phyloP scores from a whole-genome alignment of 2,797 vertebrate genomes.

The Heteromormyrus szaboi region DNA sequence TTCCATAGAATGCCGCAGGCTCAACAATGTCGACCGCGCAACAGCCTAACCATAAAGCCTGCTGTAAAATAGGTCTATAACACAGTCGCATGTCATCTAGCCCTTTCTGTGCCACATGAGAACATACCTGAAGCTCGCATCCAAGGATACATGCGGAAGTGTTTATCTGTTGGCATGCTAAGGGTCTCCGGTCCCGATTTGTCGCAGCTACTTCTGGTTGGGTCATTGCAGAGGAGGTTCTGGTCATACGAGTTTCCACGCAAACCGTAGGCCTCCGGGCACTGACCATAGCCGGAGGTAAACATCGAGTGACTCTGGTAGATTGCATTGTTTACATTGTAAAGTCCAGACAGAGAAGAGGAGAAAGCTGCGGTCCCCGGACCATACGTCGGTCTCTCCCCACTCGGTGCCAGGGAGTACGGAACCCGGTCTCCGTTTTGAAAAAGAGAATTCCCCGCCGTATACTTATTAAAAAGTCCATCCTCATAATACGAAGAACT shows the following conservation, averaged over 20 bases:
- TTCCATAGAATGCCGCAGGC: slow-evolving; percentile 77
- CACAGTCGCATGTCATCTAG: slow-evolving; percentile 30
- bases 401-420: slow-evolving; percentile 73
- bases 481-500: slow-evolving; percentile 90
- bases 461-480: slow-evolving; percentile 89
- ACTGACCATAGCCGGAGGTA: slow-evolving; percentile 68
- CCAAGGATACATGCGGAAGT: slow-evolving; percentile 83
- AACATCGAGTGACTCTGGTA: slow-evolving; percentile 65
- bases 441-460: slow-evolving; percentile 74
- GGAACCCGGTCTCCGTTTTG: slow-evolving; percentile 76
- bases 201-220: slow-evolving; percentile 73
- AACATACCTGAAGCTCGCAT: slow-evolving; percentile 81
- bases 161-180: slow-evolving; percentile 70
- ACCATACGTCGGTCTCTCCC: slow-evolving; percentile 72
- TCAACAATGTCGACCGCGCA: slow-evolving; percentile 69
- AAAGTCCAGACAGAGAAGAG: slow-evolving; percentile 72
- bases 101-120: background rate
- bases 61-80: slow-evolving; percentile 45
- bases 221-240: slow-evolving; percentile 76
- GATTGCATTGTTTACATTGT: slow-evolving; percentile 73
- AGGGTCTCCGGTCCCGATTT: slow-evolving; percentile 71
- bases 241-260: slow-evolving; percentile 77
- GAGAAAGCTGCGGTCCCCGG: slow-evolving; percentile 66
- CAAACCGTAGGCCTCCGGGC: slow-evolving; percentile 69
- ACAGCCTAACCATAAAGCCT: slow-evolving; percentile 77